These are phyloP conservation scores for Coregonus sp. DNA, from an alignment of 2,797 vertebrate species.

Conservation along the genomic window DNA sequence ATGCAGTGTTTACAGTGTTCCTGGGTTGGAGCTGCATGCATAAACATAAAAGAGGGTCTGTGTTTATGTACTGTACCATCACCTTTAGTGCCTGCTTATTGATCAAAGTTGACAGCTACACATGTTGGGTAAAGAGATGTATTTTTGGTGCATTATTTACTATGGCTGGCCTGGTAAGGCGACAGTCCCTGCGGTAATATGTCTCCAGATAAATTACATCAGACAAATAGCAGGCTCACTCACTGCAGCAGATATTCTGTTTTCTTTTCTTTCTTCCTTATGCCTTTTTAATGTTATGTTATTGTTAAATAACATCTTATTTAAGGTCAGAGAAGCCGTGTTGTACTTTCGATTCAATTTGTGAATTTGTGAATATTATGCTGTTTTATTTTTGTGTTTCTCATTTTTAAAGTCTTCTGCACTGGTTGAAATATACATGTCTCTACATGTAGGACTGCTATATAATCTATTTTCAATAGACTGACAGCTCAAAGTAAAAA, in stretches of 20 bases:
- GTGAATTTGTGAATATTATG: background rate
- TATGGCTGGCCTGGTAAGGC: slow-evolving; percentile 57
- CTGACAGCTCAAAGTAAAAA: background rate
- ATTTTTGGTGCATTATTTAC: slow-evolving; percentile 80
- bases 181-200: slow-evolving; percentile 65
- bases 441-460: slow-evolving; percentile 18
- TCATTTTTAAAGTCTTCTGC: background rate
- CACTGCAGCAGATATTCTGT: slow-evolving; percentile 25
- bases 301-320: slow-evolving; percentile 43
- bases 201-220: slow-evolving; percentile 70
- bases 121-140: slow-evolving; percentile 77
- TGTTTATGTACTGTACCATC: slow-evolving; percentile 41
- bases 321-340: slow-evolving; percentile 32
- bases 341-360: background rate
- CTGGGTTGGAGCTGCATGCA: background rate
- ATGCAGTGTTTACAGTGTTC: slow-evolving; percentile 46
- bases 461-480: background rate
- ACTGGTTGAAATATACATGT: background rate
- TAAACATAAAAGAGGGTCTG: slow-evolving; percentile 21
- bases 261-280: slow-evolving; percentile 42
- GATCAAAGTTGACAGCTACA: slow-evolving; percentile 80
- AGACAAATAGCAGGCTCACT: slow-evolving; percentile 28
- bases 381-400: background rate
- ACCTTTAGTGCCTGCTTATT: slow-evolving; percentile 61
- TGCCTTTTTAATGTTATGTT: slow-evolving; percentile 52